Evolutionary conservation across 2,888 invertebrate species (phyloP).

Genomic region (Drosophila robusta): DNA sequence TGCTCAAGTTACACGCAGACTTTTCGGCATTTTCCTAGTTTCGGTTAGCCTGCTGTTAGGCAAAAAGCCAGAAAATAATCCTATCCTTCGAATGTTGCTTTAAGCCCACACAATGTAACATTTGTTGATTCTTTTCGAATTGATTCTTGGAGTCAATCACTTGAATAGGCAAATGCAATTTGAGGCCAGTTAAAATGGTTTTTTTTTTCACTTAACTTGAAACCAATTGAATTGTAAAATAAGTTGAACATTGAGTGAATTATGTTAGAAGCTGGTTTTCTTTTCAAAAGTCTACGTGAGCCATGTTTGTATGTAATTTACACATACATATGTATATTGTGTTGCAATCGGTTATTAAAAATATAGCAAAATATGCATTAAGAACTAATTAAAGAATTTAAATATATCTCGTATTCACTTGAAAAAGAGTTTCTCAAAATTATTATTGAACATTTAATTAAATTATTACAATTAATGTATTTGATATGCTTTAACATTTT

Average conservation of each 20-base stretch:
- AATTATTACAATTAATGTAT: too few relatives aligned
- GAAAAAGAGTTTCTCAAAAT: too few relatives aligned
- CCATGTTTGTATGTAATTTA: too few relatives aligned
- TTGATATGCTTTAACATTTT: too few relatives aligned
- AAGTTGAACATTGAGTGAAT: not conserved
- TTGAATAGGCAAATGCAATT: constrained; percentile 30
- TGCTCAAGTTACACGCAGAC: constrained; percentile 37
- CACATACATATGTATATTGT: too few relatives aligned
- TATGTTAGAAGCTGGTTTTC: not conserved
- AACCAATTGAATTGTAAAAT: not conserved
- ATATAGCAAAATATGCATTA: too few relatives aligned
- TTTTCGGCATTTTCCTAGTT: constrained; percentile 8
- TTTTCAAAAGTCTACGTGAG: not conserved
- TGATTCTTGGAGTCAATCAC: not conserved
- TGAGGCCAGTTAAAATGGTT: constrained; percentile 6
- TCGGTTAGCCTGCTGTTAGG: not conserved
- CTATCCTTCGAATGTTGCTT: not conserved
- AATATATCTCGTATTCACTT: too few relatives aligned
- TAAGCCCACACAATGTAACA: not conserved
- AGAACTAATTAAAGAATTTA: too few relatives aligned
- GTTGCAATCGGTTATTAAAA: too few relatives aligned
- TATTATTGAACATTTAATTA: too few relatives aligned
- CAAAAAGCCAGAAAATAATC: not conserved
- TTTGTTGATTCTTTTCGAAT: not conserved
- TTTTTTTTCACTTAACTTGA: not conserved